Conservation (phyloP, 2,888 invertebrate genomes). For the Cantharis rustica region DNA sequence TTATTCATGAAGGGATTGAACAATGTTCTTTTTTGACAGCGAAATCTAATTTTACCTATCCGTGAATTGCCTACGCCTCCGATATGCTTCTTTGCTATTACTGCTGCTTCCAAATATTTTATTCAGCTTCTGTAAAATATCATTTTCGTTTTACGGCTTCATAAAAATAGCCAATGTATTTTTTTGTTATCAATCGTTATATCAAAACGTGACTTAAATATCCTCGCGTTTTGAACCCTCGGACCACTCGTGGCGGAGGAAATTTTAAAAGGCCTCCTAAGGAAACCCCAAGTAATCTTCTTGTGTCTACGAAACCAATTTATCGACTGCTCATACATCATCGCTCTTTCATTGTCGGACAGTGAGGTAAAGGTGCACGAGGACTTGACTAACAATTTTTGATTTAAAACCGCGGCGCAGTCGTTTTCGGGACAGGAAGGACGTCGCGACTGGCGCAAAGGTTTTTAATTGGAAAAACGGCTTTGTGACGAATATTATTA, state of each 20-base stretch:
- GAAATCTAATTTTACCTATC: conserved; percentile 25
- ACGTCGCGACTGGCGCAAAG: background rate
- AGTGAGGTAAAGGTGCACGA: conserved; percentile 8
- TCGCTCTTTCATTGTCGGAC: conserved; percentile 28
- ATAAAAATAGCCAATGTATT: conserved; percentile 45
- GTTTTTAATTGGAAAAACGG: conserved; percentile 20
- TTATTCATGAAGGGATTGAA: conserved; percentile 20
- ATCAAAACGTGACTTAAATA: conserved; percentile 48
- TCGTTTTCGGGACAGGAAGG: background rate
- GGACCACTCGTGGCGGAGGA: background rate
- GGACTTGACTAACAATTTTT: background rate
- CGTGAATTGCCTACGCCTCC: conserved; percentile 13
- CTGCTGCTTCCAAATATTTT: conserved; percentile 37
- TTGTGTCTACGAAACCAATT: conserved; percentile 7
- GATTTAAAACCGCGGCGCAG: conserved; percentile 27
- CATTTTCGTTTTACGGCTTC: conserved; percentile 43
- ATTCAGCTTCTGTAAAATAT: conserved; percentile 41
- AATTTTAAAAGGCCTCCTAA: conserved; percentile 12
- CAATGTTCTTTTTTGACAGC: conserved; percentile 13
- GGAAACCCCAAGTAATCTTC: conserved; percentile 12
- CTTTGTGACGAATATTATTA: conserved; percentile 28
- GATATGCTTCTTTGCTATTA: background rate
- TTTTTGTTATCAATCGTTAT: conserved; percentile 50
- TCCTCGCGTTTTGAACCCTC: conserved; percentile 1
- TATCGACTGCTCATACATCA: conserved; percentile 14